Base-by-base conservation (phyloP, 2,888 invertebrate species). In the Sesia bembeciformis region DNA sequence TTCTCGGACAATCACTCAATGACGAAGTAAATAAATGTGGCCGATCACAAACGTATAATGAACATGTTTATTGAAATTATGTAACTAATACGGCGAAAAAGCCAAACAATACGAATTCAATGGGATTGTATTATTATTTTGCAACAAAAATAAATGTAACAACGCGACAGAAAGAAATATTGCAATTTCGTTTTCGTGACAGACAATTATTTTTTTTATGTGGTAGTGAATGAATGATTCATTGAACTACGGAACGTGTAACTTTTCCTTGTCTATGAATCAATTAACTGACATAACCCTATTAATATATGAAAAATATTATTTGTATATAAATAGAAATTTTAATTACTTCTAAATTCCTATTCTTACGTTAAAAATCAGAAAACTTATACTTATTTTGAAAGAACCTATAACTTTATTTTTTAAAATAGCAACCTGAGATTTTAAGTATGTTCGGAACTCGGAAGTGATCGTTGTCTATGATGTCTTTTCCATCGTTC, bases 401-500 rank as follows among this genome's bases (percentile, higher is more conserved):
- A 43, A 51, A 39, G 4, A 51, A 46, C 50, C 43, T 46, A 4
- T 40, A 43, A 39, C 39, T 51, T 39, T 0, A 23, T 23, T 4
- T 42, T 43, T 40, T 38, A 40, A 51, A 51, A 42, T 54, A 52
- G 59, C 56, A 59, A 58, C 55, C 54, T 51, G 49, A 40, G 0
- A 39, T 56, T 56, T 23, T 23, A 23, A 1, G 23, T 23, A 23
- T 23, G 23, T 51, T 58, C 54, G 52, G 53, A 54, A 53, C 54
- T 56, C 56, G 55, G 57, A 54, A 54, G 55, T 55, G 51, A 42
- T 55, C 51, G 40, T 78, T 81, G 79, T 84, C 83, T 83, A 74
- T 81, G 72, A 54, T 57, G 68, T 60, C 85, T 83, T 84, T 87
- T 85, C 76, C 81, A 70, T 80, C 80, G 77, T 71, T 83, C 80